Base-by-base conservation (phyloP, 1,140 invertebrate species). In the Centruroides sculpturatus region DNA sequence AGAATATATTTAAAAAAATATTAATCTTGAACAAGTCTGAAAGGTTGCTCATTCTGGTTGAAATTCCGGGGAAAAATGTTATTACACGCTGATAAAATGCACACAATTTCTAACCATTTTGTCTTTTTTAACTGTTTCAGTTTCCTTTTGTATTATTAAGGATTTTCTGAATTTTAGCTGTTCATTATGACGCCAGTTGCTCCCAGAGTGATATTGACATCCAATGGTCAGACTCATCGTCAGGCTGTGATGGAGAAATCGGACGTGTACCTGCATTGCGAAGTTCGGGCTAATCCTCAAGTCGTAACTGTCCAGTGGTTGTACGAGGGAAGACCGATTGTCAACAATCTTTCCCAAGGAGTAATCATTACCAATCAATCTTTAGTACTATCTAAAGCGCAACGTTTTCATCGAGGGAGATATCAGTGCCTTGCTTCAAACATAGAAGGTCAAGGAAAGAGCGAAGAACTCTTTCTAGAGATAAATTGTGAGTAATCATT, bases 341-440 rank as follows among this genome's bases (percentile, higher is more conserved):
- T 47, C 4, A 53, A 79, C 70, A 88, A 87, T 68, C 75, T 80
- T 47, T 81, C 81, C 3, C 81, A 80, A n/a, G 85, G 87, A 12
- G 78, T 89, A 7, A 85, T 89, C 57, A 77, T 89, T 59, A 87
- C 83, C 70, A 86, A 87, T 70, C 84, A 85, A 67, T 88, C 67
- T 13, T 59, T 73, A n/a, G 70, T 71, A 9, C 66, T 73, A 34
- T 70, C 72, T 60, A 63, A 66, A 6, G 70, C 71, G 2, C 65
- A 62, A 23, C 58, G 70, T 10, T 62, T 66, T 8, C 67, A 70
- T 23, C 58, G 64, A 3, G 72, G 72, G 3, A 59, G 59, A 6
- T 93, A 92, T 74, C 88, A 87, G 1, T 94, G 91, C 71, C 85
- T 89, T 4, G 91, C 88, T 0, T 86, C 84, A 73, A 94, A 93